Evolutionary conservation across 2,113 vertebrate species (phyloP), one percentile per base, ranked within the genome.

Genomic region (Prunella fulvescens): DNA sequence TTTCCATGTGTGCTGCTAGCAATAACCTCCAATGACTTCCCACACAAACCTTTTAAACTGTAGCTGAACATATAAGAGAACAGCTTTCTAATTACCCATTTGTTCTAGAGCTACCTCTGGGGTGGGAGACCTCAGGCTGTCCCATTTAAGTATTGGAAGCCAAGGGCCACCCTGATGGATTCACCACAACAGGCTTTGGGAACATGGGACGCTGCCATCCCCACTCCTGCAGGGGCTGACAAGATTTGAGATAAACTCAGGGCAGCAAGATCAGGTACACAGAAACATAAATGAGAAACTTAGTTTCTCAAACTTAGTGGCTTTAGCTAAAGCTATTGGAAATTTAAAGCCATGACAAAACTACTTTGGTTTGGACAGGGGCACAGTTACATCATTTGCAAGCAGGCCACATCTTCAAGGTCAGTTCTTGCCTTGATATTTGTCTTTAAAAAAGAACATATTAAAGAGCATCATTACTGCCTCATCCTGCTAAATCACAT

Each of bases 361-460:
- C 45, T 14, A 35, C 19, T 6, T 64, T 11, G 19, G 40, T 86
- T 81, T 29, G 44, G 83, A 70, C 29, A 72, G 40, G 40, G 1
- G 0, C 7, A 39, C 61, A 61, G 45, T 33, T 58, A 65, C 2
- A 4, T 54, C 66, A 72, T 54, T n/a, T 42, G 81, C 81, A 88
- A 86, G 56, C 33, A 71, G 44, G 17, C 33, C 58, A 51, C 44
- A 67, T 76, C 54, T 78, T 84, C 82, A 93, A 92, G 82, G 85
- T 71, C 85, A 80, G 7, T 48, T 70, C 72, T 61, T 78, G 61
- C 33, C 45, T 61, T 69, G 56, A 22, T 92, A 78, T 42, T 92
- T 95, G 94, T 61, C 76, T 86, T 94, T 72, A n/a, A 60, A 91
- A 91, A 96, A 81, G 31, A 86, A 71, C n/a, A 22, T 74, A 88